Percentiles rank a stretch among this genome's conserved stretches.
phyloP scores from a whole-genome alignment of 1,140 invertebrate genomes.

The Stratiolaelaps scimitus region DNA sequence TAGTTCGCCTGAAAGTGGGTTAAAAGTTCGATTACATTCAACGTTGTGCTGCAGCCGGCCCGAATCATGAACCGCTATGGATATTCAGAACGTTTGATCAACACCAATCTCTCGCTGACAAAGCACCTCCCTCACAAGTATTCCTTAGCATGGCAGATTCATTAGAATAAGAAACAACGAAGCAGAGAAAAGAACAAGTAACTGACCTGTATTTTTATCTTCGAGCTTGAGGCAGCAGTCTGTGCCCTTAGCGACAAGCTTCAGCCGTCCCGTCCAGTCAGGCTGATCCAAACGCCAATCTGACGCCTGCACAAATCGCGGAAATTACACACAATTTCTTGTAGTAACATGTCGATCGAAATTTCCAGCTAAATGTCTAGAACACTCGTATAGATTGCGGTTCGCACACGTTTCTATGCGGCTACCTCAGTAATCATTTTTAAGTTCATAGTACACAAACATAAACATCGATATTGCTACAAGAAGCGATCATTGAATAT shows the following conservation, averaged over 20 bases:
- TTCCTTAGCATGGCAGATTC: neutral
- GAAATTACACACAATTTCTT: too few species aligned
- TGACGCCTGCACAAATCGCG: conserved; percentile 58
- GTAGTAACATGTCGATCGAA: too few species aligned
- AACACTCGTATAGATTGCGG: too few species aligned
- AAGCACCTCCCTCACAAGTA: neutral
- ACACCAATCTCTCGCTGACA: neutral
- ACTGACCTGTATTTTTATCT: conserved; percentile 66
- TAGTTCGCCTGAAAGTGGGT: conserved; percentile 54
- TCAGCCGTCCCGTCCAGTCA: conserved; percentile 89
- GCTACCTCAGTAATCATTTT: too few species aligned
- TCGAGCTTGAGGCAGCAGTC: conserved; percentile 80
- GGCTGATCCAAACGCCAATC: conserved; percentile 94
- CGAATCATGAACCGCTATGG: neutral
- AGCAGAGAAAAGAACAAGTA: conserved; percentile 1
- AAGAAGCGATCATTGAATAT: too few species aligned
- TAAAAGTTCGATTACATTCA: conserved; percentile 21
- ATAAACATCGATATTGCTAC: too few species aligned
- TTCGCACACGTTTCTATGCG: too few species aligned
- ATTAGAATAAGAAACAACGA: conserved; percentile 31
- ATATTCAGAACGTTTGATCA: neutral
- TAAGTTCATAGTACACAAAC: too few species aligned
- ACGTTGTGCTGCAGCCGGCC: conserved; percentile 4
- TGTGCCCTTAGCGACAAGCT: conserved; percentile 73
- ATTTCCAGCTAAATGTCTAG: too few species aligned